Evolutionary conservation across 1,140 invertebrate genomes (phyloP), one percentile per base, ranked within the genome.

Genomic region (Hetaerina americana): DNA sequence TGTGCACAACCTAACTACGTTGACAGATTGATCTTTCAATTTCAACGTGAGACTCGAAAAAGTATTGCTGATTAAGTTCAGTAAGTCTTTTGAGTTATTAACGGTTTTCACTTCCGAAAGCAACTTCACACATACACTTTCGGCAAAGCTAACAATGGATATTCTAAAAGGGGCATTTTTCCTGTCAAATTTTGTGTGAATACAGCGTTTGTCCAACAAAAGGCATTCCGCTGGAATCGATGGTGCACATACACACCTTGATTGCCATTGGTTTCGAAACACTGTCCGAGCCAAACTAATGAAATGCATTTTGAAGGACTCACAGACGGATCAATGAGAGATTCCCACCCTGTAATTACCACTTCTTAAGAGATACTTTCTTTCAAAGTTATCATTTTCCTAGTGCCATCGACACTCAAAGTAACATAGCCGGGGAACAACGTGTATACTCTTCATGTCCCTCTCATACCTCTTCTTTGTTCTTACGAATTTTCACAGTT

Each of bases 1-100:
- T 5, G 81, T 79, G 81, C 87, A 89, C 66, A 81, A 77, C 74
- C 81, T 81, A 15, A 85, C 75, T 12, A 84, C 78, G 29, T 78
- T 80, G 22, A 78, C 76, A 10, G 84, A 83, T 72, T 82, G 80
- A 71, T 80, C 78, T 76, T 83, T 77, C 29, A 78, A 66, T 12
- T 12, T 57, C 40, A 5, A n/a, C 22, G 15, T 57, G 22, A 12
- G 22, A 10, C 22, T 57, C 22, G 40, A 57, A n/a, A 57, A n/a
- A 57, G 15, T 57, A 18, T 57, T 57, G 22, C 2, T 5, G 22
- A 57, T 12, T 12, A 57, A n/a, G 15, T 57, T 12, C 15, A 2
- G 10, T 57, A 57, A 57, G 22, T 57, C 40, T 57, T n/a, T 57
- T 1, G 40, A 2, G 22, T 10, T 57, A 57, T 57, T 57, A 57